Conservation (phyloP, 2,888 invertebrate species). For the Dasypogon diadema region DNA sequence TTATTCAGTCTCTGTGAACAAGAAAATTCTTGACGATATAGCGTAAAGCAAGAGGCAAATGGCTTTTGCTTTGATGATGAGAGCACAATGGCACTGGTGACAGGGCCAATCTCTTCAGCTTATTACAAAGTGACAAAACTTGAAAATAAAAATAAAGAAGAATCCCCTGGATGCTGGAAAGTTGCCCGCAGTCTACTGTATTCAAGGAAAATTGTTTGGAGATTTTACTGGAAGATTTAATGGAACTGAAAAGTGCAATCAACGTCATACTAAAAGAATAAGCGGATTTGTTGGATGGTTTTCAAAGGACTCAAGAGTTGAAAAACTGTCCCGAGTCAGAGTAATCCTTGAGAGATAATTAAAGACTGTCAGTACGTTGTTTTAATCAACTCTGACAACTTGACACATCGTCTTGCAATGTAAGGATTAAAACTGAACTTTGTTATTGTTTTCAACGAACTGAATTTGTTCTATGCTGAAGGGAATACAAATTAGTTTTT, state of each 20-base stretch:
- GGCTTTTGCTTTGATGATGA: slow-evolving; percentile 4
- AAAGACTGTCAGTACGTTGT: slow-evolving; percentile 19
- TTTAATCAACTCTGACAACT: slow-evolving; percentile 26
- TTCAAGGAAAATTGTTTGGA: background rate
- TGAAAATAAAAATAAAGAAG: background rate
- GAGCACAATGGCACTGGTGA: background rate
- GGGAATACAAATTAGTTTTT: too few species aligned
- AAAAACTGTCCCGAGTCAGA: background rate
- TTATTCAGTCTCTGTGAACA: background rate
- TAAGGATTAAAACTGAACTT: too few species aligned
- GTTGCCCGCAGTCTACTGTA: background rate
- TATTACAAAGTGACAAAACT: slow-evolving; percentile 23
- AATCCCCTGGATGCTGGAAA: background rate
- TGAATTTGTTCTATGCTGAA: too few species aligned
- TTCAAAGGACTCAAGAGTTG: background rate
- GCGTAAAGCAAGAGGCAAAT: background rate
- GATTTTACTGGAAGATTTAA: slow-evolving; percentile 2
- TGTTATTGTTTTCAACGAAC: too few species aligned
- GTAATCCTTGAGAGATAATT: slow-evolving; percentile 23
- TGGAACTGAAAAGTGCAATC: slow-evolving; percentile 31
- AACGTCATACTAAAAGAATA: slow-evolving; percentile 9
- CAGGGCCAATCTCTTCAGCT: slow-evolving; percentile 23
- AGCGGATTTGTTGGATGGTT: slow-evolving; percentile 9
- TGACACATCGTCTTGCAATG: too few species aligned
- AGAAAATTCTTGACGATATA: background rate